Evolutionary conservation across 1,140 invertebrate genomes (phyloP), one percentile per base, ranked within the genome.

Genomic region (Cyclina sinensis): DNA sequence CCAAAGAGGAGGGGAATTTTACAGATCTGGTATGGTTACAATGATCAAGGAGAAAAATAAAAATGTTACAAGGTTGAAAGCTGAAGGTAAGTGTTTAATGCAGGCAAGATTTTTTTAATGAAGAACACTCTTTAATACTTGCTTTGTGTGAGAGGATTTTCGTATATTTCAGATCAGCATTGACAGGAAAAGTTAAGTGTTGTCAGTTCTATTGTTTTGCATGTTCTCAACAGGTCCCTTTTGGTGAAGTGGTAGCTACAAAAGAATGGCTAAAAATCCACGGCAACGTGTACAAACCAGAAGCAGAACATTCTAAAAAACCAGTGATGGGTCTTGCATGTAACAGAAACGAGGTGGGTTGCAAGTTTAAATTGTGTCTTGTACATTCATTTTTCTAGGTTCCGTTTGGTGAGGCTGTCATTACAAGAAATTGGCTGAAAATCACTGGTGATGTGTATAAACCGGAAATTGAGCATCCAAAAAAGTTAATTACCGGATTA

Each of bases 391-490:
- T 62, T 30, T 70, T 65, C 46, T 89, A 97, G 97, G 96, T 99
- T n/a, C 98, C 98, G 27, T 99, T 99, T 96, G 98, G 98, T 37
- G 98, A 99, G 96, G 96, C 98, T 54, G 96, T 95, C 57, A 96
- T 97, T 86, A 98, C 98, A 0, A 96, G 96, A 88, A 96, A 98
- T 87, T 98, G 97, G 97, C 96, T 99, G 89, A 95, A 97, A 89
- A 96, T 99, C 30, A 95, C 95, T 54, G 98, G 98, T 9, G 93
- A 95, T 65, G 97, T 99, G 24, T 95, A 94, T 0, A 97, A 97
- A 94, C 98, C 98, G 30, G 88, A 94, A 5, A 94, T 95, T 51
- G 97, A 98, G 94, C 97, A 98, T 94, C 96, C 97, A 0, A 96
- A 97, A 30, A 96, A 98, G 91, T 96, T 96, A 86, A 96, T 99